Evolutionary conservation across 2,888 invertebrate genomes (phyloP), one percentile per base, ranked within the genome.

Genomic region (Meghimatium bilineatum): DNA sequence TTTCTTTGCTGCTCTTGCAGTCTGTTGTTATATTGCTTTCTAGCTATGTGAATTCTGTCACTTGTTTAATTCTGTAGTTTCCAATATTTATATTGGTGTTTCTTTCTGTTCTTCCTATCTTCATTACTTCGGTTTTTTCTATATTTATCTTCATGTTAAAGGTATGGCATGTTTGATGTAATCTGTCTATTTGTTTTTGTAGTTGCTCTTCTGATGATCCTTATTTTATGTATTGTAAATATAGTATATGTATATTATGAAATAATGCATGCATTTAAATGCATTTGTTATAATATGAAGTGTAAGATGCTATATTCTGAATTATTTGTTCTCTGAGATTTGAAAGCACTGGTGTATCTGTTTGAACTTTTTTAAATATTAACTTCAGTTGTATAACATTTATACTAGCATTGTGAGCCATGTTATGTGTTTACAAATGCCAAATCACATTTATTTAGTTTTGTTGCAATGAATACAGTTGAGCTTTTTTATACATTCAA

Each of bases 221-320:
- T 49, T 49, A 17, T 12, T 49, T 17, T 49, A 49, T 49, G 8
- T 49, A 49, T 49, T 49, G 56, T 74, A 74, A 12, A 74, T 74
- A 74, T 8, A 44, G 23, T 52, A 52, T 74, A 1, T 74, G 74
- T 74, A 74, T 74, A 52, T 74, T 32, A 74, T 52, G 74, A 74
- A 74, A 49, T 52, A 49, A 29, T 74, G 74, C 52, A 74, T 74
- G 52, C 74, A 52, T 23, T 74, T 44, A 23, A 49, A 14, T 74
- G 49, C 49, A 74, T 8, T 36, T 12, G 49, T 74, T 32, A 52
- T 32, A 32, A 8, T 56, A 52, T 32, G 52, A 74, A 29, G 17
- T 52, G 52, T 74, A 74, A 20, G 44, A 74, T 74, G 52, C 52
- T 52, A 52, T 72, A 44, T 44, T 72, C 44, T 49, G 44, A 72